Conservation (phyloP, 1,140 invertebrate genomes). For the Drosophila punjabiensis region DNA sequence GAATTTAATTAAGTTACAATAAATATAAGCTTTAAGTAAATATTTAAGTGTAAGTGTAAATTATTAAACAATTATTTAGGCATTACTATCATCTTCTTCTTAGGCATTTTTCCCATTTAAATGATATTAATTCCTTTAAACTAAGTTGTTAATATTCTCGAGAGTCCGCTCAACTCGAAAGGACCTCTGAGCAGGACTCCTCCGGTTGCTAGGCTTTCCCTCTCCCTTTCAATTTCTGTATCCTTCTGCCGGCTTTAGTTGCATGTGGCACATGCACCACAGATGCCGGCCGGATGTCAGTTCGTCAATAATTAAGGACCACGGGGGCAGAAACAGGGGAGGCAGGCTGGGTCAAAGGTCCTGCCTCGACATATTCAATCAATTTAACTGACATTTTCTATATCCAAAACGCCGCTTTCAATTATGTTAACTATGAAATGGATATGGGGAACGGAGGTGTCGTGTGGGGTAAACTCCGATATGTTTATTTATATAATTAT, state of each 20-base stretch:
- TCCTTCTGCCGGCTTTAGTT: background rate
- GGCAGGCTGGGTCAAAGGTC: conserved; percentile 24
- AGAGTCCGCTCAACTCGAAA: background rate
- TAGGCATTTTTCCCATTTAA: background rate
- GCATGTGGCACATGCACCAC: conserved; percentile 24
- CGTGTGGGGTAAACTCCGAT: background rate
- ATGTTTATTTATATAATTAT: conserved; percentile 1
- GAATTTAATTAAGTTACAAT: conserved; percentile 6
- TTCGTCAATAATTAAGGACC: conserved; percentile 30
- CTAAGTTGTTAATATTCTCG: background rate
- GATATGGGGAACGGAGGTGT: background rate
- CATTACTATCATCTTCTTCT: background rate
- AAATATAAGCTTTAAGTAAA: background rate
- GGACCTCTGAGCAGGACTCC: conserved; percentile 4
- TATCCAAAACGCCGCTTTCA: conserved; percentile 8
- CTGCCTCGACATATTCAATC: conserved; percentile 60
- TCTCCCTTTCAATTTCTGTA: background rate
- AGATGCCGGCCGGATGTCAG: conserved; percentile 13
- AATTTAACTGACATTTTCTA: conserved; percentile 53
- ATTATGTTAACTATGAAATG: conserved; percentile 40
- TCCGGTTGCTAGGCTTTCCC: background rate
- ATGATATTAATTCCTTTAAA: background rate
- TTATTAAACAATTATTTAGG: background rate
- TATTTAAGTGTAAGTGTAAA: background rate
- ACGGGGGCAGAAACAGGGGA: background rate